Base-by-base conservation (phyloP, 1,140 invertebrate genomes). In the Orius insidiosus region DNA sequence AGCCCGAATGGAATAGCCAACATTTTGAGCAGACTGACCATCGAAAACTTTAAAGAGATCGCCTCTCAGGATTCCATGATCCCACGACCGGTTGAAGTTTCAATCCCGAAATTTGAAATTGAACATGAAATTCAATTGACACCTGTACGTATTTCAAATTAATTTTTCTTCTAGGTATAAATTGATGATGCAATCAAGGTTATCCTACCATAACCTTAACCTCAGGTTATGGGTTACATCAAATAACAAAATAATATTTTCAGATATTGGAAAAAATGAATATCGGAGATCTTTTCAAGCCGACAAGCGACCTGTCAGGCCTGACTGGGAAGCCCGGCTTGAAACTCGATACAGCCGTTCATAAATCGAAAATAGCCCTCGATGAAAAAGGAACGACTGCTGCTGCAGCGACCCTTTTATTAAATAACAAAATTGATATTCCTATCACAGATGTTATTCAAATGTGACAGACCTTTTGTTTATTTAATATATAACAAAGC, bases 401-500 rank as follows among this genome's bases (percentile, higher is more conserved):
- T 0, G 74, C 81, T 4, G 24, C 24, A 24, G 24, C 7, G 24
- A 24, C 24, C 24, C 24, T 24, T 24, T 24, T 24, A 24, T 24
- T 24, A 24, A 7, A 24, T 4, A 24, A 24, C 24, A 24, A 24
- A 24, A 24, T 24, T 24, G 3, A 3, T 4, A 24, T 24, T 7
- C 24, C 24, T 7, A 80, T 82, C 67, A 67, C 82, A 2, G 85
- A 24, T 4, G 24, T 24, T 1, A 18, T 92, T 92, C 60, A 71
- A 72, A 5, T 82, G 80, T 52, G 80, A 88, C 63, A 82, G 85
- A 69, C 85, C 85, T 0, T 89, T 89, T 59, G 64, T 86, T 1
- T 87, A 85, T 57, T 60, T 87, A 14, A 74, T 88, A 36, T 84
- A 79, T 50, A 78, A 87, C 56, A 75, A 74, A 46, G 55, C 66